Evolutionary conservation across 2,113 vertebrate genomes (phyloP), one percentile per base, ranked within the genome.

Genomic region (Forbesichthys papilliferus): DNA sequence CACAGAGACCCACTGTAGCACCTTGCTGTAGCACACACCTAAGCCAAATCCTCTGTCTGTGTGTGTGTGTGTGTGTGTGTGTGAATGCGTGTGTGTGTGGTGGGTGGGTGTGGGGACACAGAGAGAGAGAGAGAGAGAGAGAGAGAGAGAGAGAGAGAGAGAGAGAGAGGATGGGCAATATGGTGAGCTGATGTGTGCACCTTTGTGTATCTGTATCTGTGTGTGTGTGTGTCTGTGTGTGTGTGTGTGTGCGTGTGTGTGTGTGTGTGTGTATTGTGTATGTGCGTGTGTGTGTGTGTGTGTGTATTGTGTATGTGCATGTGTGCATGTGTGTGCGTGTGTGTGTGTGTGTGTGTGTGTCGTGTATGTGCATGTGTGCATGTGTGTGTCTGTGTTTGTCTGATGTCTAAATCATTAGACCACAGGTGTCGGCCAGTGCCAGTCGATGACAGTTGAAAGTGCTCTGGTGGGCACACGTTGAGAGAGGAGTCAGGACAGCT

Each of bases 1-100:
- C 80, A 84, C 79, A 87, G 76, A 86, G 79, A 66, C 12, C 14
- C 33, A 75, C 76, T 89, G 82, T 85, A 69, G 71, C 64, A 16
- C 56, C 62, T 36, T 73, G 57, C 75, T 76, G 78, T 71, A 72
- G 74, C 67, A 66, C 57, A 65, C 70, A 20, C 57, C 73, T 68
- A 84, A 79, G 48, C 66, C 36, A 42, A 71, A 51, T 61, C 46
- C 48, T 68, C 42, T 51, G 54, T 49, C 1, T 33, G 42, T 68
- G 46, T 58, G 55, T 48, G 36, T 58, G 16, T 58, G 55, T 53
- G 14, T 20, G 16, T n/a, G 64, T 54, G 36, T 16, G 2, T 16
- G 16, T 16, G 16, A 16, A 16, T 67, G 53, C 55, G n/a, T 56
- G 53, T 56, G 34, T 47, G 54, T 20, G 14, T 20, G 16, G 64